Base-by-base conservation (phyloP, 2,888 invertebrate species). In the Pachymerium ferrugineum region DNA sequence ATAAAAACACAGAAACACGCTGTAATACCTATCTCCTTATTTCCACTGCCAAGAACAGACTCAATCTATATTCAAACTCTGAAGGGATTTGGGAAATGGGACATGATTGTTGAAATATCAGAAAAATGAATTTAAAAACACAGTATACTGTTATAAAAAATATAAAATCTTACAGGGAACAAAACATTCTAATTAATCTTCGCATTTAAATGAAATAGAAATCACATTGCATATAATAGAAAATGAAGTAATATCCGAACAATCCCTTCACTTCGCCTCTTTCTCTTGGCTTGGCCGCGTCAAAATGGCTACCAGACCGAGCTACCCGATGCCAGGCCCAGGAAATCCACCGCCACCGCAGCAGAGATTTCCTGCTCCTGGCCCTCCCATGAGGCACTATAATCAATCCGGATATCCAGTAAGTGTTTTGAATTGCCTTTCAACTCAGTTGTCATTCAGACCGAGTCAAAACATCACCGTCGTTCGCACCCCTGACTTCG, bases 321-420 rank as follows among this genome's bases (percentile, higher is more conserved):
- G 72, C 72, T 72, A 72, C 72, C 72, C 72, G 72, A 72, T 72
- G 72, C 47, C 72, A 72, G 72, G 42, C 72, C 72, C 72, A 72
- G 72, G 72, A 42, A 74, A 75, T 75, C 71, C 72, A 74, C 69
- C 74, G 68, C 72, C 75, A 72, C 71, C 70, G 31, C 68, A 70
- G 70, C 75, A 74, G 70, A 72, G 75, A 73, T 75, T 74, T 73
- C 74, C 75, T 67, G 54, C 75, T 47, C 73, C 74, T 33, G 74
- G 74, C 25, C 68, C 72, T 30, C 73, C 73, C 62, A 75, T 75
- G 70, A 67, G 75, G 54, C 75, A 72, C 33, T 62, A 72, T 42
- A 69, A 70, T 70, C 75, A 70, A 42, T 47, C 68, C 28, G 62
- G 74, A 25, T 74, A 74, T 73, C 73, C 72, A 42, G 75, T 75